Percentiles rank a stretch among this genome's conserved stretches.
Conservation (phyloP, 2,797 vertebrate genomes). For the Kryptolebias ocellatus region DNA sequence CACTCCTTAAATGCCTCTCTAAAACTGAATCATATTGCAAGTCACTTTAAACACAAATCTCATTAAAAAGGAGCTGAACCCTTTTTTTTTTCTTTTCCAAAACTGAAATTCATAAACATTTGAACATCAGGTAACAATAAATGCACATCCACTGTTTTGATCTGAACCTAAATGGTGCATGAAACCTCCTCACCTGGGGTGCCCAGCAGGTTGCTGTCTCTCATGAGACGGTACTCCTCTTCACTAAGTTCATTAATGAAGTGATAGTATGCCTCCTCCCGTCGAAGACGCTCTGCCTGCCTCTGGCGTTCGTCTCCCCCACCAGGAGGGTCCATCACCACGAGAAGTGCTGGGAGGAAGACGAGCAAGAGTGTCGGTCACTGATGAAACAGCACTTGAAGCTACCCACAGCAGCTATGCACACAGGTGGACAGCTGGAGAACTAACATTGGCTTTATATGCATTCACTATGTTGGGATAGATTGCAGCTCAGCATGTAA, state of each 20-base stretch:
- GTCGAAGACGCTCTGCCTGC: constrained; percentile 92
- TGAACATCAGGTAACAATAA: neutral
- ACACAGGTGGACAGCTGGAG: constrained; percentile 5
- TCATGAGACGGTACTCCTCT: constrained; percentile 96
- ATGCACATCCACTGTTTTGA: neutral
- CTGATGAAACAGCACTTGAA: constrained; percentile 4
- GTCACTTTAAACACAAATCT: too few species aligned
- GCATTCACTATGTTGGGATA: neutral
- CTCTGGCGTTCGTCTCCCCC: constrained; percentile 88
- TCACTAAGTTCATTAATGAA: constrained; percentile 95
- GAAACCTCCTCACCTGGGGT: constrained; percentile 85
- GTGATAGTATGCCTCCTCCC: constrained; percentile 97
- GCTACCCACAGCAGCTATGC: neutral
- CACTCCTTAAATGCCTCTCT: neutral
- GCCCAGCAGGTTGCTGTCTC: constrained; percentile 93
- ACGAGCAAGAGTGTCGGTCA: constrained; percentile 37
- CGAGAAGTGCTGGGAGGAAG: constrained; percentile 73
- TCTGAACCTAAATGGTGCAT: neutral
- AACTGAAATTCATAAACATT: too few species aligned
- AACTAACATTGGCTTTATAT: neutral
- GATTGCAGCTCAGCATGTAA: neutral
- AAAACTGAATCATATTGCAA: neutral
- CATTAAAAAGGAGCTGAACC: too few species aligned
- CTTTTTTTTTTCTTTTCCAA: too few species aligned
- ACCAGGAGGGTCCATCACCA: constrained; percentile 87